phyloP scores from a whole-genome alignment of 2,113 vertebrate species.

The Balaenoptera acutorostrata region DNA sequence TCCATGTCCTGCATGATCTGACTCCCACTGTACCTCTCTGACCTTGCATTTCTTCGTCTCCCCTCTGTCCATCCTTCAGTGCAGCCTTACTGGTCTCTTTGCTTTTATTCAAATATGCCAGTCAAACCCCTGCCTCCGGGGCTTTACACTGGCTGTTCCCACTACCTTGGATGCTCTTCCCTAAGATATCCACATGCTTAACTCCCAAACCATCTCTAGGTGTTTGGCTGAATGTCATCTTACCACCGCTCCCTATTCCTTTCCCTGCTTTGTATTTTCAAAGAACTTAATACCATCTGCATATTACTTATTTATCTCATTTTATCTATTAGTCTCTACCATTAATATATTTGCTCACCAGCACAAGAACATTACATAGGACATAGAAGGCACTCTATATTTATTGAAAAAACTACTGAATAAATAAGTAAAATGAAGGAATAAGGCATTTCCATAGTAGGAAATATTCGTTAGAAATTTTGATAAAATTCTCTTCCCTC shows the following conservation, averaged over 20 bases:
- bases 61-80: neutral
- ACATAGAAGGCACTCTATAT: neutral
- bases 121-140: accelerated
- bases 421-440: neutral
- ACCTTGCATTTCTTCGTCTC: neutral
- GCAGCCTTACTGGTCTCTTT: neutral
- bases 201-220: neutral
- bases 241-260: neutral
- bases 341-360: neutral
- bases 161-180: neutral
- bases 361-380: neutral
- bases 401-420: neutral
- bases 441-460: neutral
- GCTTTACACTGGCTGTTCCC: neutral
- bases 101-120: neutral
- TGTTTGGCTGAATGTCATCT: neutral
- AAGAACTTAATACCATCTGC: neutral
- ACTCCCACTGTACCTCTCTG: neutral
- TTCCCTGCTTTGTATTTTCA: neutral
- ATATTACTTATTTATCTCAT: neutral
- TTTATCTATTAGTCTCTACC: neutral
- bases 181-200: neutral
- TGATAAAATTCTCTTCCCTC: neutral
- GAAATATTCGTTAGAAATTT: neutral
- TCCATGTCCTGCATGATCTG: neutral